Base-by-base conservation (phyloP, 1,140 invertebrate genomes). In the Leguminivora glycinivorella region DNA sequence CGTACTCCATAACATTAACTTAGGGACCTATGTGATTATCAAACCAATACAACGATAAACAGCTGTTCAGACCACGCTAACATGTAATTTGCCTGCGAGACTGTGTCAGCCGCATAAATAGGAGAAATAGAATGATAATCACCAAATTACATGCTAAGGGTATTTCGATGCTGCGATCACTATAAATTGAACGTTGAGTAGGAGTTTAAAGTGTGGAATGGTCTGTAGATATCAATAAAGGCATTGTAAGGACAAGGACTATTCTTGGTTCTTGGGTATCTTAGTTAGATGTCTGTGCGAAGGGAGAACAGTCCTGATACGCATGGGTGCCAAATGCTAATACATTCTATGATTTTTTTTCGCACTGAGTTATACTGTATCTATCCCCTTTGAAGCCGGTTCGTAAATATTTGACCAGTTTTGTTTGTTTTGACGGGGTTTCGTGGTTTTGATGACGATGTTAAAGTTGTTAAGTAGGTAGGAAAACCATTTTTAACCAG, bases 111-210 rank as follows among this genome's bases (percentile, higher is more conserved):
- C 70, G 24, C 67, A 75, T 81, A 78, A 83, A 75, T 79, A 75
- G 71, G 73, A 75, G 73, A 80, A 81, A 79, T 70, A 75, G 70
- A 75, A 78, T 80, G 68, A 78, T 84, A 80, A 82, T 84, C 75
- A 79, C 67, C 31, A 77, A 84, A 84, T 83, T 84, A 83, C 71
- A 78, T 22, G 74, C 67, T 76, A 74, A 75, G 69, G 47, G 70
- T 43, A 60, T 63, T 26, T 29, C 22, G 29, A 29, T 22, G 47
- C 7, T 19, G 19, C 4, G 47, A 52, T 22, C 19, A 7, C 14
- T 4, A 52, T 52, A 52, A 52, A 52, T 52, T 52, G 7, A 0
- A 52, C 47, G 22, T 10, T 22, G 17, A 52, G 47, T 52, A 52
- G 19, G 47, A 52, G 7, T 22, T 52, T 22, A 52, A 12, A 47